Evolutionary conservation across 2,888 invertebrate species (phyloP).

Genomic region (Charanyca ferruginea): DNA sequence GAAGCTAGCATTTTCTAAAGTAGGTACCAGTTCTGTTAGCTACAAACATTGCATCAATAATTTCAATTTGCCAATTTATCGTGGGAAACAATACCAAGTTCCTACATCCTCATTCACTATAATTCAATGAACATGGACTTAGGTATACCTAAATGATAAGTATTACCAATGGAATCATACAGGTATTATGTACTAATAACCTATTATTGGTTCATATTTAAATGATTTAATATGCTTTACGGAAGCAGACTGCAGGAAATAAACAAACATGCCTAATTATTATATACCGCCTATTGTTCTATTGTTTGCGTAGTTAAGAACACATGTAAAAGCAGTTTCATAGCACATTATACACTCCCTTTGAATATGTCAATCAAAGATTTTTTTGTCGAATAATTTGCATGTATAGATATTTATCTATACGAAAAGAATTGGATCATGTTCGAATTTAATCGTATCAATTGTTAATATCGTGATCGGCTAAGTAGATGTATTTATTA

Average conservation of each 20-base stretch:
- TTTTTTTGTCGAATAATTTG: slow-evolving; percentile 60
- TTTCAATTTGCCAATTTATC: too few species aligned
- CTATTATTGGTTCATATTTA: slow-evolving; percentile 40
- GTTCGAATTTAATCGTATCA: slow-evolving; percentile 36
- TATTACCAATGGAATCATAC: background rate
- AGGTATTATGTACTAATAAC: background rate
- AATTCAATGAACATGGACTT: background rate
- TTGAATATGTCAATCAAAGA: slow-evolving; percentile 74
- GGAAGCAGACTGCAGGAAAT: slow-evolving; percentile 74
- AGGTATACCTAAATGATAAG: background rate
- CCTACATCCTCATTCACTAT: too few species aligned
- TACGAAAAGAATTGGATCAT: slow-evolving; percentile 32
- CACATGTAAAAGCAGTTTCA: slow-evolving; percentile 38
- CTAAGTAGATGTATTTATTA: background rate
- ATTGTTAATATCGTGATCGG: slow-evolving; percentile 25
- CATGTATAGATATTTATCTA: slow-evolving; percentile 67
- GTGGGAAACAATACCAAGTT: too few species aligned
- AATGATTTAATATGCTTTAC: slow-evolving; percentile 40
- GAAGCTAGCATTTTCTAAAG: too few species aligned
- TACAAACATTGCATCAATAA: too few species aligned
- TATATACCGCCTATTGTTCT: slow-evolving; percentile 70
- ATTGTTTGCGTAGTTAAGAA: slow-evolving; percentile 68
- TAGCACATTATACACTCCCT: slow-evolving; percentile 50
- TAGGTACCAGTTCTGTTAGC: too few species aligned
- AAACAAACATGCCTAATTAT: slow-evolving; percentile 67